Evolutionary conservation across 2,797 vertebrate genomes (phyloP).

Genomic region (Morus bassanus): DNA sequence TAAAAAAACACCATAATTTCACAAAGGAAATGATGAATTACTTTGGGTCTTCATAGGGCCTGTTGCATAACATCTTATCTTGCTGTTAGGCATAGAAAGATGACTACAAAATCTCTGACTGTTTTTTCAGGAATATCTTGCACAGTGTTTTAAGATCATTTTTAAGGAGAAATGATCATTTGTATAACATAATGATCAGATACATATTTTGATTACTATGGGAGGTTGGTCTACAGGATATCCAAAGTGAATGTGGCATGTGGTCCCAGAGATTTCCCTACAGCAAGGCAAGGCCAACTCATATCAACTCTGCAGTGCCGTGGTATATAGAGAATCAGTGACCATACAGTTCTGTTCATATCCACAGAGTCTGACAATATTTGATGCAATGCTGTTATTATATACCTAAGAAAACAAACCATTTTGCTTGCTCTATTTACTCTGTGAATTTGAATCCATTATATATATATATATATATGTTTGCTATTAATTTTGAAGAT

Average conservation of each 20-base stretch:
- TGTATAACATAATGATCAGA: not conserved
- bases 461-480: not conserved
- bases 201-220: not conserved
- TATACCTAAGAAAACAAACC: not conserved
- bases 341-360: not conserved
- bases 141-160: not conserved
- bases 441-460: slow-evolving; percentile 7
- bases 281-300: not conserved
- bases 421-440: not conserved
- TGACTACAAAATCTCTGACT: not conserved
- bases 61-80: not conserved
- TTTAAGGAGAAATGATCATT: not conserved
- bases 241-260: not conserved
- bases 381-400: not conserved
- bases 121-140: not conserved
- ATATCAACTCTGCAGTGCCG: not conserved
- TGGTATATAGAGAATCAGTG: not conserved
- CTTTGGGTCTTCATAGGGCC: not conserved
- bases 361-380: not conserved
- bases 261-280: not conserved
- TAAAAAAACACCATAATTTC: not conserved
- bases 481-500: not conserved
- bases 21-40: not conserved
- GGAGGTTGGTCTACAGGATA: not conserved
- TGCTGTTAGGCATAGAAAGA: not conserved